Conservation (phyloP, 2,888 invertebrate species). For the Glaucopsyche alexis region DNA sequence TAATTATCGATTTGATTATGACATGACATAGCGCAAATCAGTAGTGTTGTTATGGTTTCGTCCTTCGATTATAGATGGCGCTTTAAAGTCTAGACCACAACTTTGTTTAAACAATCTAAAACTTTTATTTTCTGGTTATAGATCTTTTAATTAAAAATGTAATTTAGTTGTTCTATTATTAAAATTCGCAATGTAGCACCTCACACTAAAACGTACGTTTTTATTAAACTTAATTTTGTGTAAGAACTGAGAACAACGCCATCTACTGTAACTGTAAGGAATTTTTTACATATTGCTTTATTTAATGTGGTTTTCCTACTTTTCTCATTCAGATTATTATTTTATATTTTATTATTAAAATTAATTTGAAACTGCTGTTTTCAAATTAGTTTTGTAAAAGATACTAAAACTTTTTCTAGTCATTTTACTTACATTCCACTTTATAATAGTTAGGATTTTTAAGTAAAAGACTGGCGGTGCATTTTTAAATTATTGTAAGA, state of each 20-base stretch:
- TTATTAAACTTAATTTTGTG: not conserved
- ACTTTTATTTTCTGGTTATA: not conserved
- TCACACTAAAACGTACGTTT: not conserved
- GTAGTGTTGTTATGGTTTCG: not conserved
- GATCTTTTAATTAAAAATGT: too few species aligned
- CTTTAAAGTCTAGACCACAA: not conserved
- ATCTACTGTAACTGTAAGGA: too few species aligned
- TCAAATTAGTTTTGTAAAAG: not conserved
- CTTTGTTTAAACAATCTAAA: not conserved
- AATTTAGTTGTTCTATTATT: too few species aligned
- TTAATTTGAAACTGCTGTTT: not conserved
- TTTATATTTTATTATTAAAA: too few species aligned
- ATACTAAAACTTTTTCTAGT: not conserved
- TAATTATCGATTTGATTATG: not conserved
- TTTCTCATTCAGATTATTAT: not conserved
- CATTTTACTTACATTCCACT: not conserved
- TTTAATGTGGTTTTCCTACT: not conserved
- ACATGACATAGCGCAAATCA: not conserved
- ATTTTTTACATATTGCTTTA: too few species aligned
- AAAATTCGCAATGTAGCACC: too few species aligned
- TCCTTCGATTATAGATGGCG: not conserved
- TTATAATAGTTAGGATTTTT: not conserved
- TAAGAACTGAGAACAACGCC: not conserved
- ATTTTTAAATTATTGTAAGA: not conserved
- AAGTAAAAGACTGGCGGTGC: conserved; percentile 1